Evolutionary conservation across 2,888 invertebrate species (phyloP).

Genomic region (Euplexia lucipara): DNA sequence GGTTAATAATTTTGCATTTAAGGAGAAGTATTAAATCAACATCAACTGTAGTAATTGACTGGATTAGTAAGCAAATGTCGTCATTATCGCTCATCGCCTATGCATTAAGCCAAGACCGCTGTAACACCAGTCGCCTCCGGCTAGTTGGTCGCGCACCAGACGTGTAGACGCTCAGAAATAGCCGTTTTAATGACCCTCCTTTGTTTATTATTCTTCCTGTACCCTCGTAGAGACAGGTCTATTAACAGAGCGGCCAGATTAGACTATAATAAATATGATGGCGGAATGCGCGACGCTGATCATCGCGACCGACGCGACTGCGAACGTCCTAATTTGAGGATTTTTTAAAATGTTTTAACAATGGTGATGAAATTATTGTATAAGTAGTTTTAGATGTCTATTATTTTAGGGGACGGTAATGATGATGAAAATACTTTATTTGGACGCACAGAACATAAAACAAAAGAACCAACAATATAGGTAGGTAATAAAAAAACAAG

Average conservation of each 20-base stretch:
- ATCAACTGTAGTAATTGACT: neutral
- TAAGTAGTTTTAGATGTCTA: too few relatives aligned
- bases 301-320: constrained; percentile 6
- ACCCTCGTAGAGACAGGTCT: constrained; percentile 71
- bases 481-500: too few relatives aligned
- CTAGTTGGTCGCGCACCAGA: constrained; percentile 76
- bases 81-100: constrained; percentile 39
- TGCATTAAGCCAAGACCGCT: constrained; percentile 29
- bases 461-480: too few relatives aligned
- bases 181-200: constrained; percentile 86
- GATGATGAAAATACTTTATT: too few relatives aligned
- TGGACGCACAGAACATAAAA: too few relatives aligned
- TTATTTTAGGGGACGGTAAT: too few relatives aligned
- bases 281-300: constrained; percentile 44
- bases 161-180: constrained; percentile 79
- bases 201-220: constrained; percentile 85
- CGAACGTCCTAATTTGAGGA: constrained; percentile 19
- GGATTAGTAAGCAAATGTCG: neutral
- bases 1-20: too few relatives aligned
- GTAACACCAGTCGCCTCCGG: constrained; percentile 52
- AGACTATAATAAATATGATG: constrained; percentile 51
- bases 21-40: too few relatives aligned
- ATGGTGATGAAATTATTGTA: neutral
- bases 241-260: constrained; percentile 62
- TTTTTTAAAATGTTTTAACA: constrained; percentile 6